phyloP scores from a whole-genome alignment of 2,888 invertebrate species.

The Podabrus alpinus region DNA sequence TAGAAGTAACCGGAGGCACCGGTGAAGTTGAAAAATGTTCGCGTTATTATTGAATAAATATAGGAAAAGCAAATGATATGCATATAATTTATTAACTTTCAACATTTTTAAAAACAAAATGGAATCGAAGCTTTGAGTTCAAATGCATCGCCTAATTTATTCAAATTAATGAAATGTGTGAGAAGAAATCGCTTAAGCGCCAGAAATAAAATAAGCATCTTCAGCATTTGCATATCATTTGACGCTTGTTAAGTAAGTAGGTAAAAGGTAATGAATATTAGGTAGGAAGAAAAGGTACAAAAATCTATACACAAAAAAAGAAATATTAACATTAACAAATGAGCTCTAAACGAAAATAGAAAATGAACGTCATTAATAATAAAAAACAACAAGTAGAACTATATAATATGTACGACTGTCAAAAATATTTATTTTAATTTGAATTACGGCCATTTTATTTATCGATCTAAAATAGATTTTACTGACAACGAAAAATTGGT shows the following conservation, averaged over 20 bases:
- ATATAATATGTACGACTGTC: constrained; percentile 35
- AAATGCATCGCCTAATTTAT: neutral
- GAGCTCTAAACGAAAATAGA: constrained; percentile 6
- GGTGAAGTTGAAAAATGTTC: no score
- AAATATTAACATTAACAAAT: constrained; percentile 16
- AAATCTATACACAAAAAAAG: neutral
- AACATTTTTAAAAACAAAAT: neutral
- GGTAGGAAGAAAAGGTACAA: neutral
- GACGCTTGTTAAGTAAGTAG: constrained; percentile 9
- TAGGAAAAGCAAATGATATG: no score
- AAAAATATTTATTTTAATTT: constrained; percentile 41
- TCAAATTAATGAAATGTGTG: constrained; percentile 4
- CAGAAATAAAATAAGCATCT: neutral
- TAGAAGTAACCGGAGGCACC: no score
- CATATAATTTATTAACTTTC: no score
- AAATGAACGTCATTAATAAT: constrained; percentile 26
- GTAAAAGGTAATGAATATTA: neutral
- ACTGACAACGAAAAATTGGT: constrained; percentile 37
- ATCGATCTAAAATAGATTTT: constrained; percentile 34
- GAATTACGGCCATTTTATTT: constrained; percentile 39
- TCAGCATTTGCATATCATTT: constrained; percentile 3
- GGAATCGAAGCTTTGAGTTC: neutral
- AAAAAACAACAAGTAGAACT: constrained; percentile 18
- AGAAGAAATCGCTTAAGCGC: constrained; percentile 10
- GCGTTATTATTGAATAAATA: no score